A percentile compares a stretch with the other conserved stretches of the same genome.
These are phyloP conservation scores for Catostomus latipinnis DNA, from an alignment of 2,797 vertebrate genomes.

Conservation along the genomic window DNA sequence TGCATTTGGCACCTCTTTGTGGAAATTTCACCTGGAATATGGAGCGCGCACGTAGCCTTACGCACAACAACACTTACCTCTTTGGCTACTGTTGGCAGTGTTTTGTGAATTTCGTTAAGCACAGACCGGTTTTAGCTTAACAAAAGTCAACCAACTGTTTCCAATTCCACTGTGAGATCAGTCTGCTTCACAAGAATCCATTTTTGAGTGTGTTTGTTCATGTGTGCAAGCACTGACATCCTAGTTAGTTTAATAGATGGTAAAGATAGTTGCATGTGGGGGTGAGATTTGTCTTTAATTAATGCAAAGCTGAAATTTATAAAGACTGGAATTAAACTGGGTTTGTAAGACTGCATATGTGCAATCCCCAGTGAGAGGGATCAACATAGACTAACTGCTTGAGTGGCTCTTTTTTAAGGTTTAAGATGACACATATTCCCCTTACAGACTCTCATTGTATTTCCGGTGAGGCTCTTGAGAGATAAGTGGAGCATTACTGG, in stretches of 20 bases:
- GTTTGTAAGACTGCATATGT: constrained; percentile 31
- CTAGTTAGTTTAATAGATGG: constrained; percentile 16
- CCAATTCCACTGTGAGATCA: too few relatives aligned
- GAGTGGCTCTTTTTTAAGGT: constrained; percentile 26
- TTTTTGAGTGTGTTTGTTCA: background rate
- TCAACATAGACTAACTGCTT: constrained; percentile 40
- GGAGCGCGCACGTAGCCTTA: too few relatives aligned
- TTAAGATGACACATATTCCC: constrained; percentile 21
- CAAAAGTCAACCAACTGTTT: too few relatives aligned
- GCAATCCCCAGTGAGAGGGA: constrained; percentile 33
- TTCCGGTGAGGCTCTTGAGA: constrained; percentile 16
- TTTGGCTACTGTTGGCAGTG: too few relatives aligned
- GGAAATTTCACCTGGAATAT: too few relatives aligned
- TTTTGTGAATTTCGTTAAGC: too few relatives aligned
- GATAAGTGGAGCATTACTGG: background rate
- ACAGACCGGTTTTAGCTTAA: too few relatives aligned
- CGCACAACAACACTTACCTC: too few relatives aligned
- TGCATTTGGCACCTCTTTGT: too few relatives aligned
- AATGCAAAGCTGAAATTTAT: constrained; percentile 34
- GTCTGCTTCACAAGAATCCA: too few relatives aligned
- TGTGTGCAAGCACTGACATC: background rate
- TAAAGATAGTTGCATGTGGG: constrained; percentile 19
- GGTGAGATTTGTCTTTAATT: constrained; percentile 39
- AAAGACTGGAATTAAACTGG: constrained; percentile 31
- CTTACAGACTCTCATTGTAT: constrained; percentile 23